Evolutionary conservation across 2,113 vertebrate genomes (phyloP).

Genomic region (Gobius niger): DNA sequence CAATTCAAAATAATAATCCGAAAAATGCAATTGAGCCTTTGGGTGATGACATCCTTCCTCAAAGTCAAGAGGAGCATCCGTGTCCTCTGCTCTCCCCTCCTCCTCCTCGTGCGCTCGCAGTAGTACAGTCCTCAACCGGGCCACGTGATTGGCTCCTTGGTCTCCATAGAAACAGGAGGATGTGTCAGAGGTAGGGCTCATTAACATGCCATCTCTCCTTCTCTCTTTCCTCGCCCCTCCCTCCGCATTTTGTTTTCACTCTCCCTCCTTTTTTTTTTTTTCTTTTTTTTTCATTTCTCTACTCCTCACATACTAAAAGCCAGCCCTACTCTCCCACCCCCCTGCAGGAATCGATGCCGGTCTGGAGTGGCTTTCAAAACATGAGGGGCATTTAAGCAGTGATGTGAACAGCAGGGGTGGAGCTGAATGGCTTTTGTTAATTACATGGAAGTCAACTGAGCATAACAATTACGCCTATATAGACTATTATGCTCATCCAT

Average conservation of each 20-base stretch:
- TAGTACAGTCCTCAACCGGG: constrained; percentile 72
- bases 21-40: constrained; percentile 17
- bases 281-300: constrained; percentile 28
- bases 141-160: constrained; percentile 74
- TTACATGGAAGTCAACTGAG: background rate
- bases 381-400: constrained; percentile 22
- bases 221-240: constrained; percentile 26
- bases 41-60: constrained; percentile 28
- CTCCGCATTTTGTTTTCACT: constrained; percentile 55
- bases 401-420: constrained; percentile 29
- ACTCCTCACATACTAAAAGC: constrained; percentile 37
- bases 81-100: constrained; percentile 52
- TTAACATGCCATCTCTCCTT: constrained; percentile 59
- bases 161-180: constrained; percentile 83
- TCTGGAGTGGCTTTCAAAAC: constrained; percentile 47
- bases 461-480: background rate
- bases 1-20: constrained; percentile 6
- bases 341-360: constrained; percentile 53
- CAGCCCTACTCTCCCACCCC: constrained; percentile 11
- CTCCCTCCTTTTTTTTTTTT: constrained; percentile 4
- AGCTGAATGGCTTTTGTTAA: constrained; percentile 16
- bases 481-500: background rate
- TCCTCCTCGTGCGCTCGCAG: constrained; percentile 57
- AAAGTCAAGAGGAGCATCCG: constrained; percentile 40
- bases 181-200: constrained; percentile 76